These are phyloP conservation scores for Pangasius djambal DNA, from an alignment of 2,797 vertebrate genomes.

Conservation along the genomic window DNA sequence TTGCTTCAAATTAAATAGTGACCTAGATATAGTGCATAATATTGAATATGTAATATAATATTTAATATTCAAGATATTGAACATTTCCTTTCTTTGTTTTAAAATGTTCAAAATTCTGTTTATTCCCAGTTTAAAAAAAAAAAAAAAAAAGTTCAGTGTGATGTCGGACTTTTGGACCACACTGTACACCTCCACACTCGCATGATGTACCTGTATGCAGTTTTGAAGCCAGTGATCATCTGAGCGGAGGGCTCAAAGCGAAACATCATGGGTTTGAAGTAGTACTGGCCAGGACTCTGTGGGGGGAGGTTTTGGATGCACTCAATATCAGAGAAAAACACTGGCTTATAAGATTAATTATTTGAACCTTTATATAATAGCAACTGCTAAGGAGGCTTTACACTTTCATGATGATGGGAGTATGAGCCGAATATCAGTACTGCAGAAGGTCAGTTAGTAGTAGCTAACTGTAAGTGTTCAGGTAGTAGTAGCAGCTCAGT, in stretches of 20 bases:
- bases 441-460: not conserved
- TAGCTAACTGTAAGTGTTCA: too few species aligned
- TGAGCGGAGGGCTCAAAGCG: slow-evolving; percentile 95
- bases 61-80: not conserved
- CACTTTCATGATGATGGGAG: not conserved
- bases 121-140: not conserved
- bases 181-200: not conserved
- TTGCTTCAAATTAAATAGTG: not conserved
- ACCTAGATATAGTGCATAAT: not conserved
- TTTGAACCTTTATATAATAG: not conserved
- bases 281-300: slow-evolving; percentile 97
- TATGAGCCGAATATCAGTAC: not conserved
- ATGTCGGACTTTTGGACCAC: too few species aligned
- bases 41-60: not conserved
- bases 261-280: slow-evolving; percentile 99
- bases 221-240: too few species aligned
- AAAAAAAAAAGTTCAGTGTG: not conserved
- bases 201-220: slow-evolving; percentile 87
- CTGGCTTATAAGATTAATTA: not conserved
- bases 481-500: too few species aligned
- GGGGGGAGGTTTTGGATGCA: not conserved
- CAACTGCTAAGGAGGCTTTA: not conserved
- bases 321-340: not conserved
- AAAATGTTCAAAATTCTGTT: not conserved
- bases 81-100: not conserved